Base-by-base conservation (phyloP, 2,888 invertebrate species). In the Gandaritis pyraliata region DNA sequence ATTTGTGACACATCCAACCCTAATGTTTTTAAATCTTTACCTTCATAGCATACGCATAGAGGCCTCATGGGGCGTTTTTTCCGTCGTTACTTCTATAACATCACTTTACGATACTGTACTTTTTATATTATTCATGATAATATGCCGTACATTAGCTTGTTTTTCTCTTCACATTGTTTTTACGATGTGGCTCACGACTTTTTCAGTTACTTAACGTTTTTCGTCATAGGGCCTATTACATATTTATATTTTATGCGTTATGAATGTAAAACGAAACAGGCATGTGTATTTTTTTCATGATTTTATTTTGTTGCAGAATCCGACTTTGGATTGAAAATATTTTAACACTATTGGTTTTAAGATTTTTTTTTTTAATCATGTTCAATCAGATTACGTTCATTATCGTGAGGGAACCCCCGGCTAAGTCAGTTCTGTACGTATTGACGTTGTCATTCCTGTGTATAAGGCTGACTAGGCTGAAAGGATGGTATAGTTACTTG, bases 91-190 rank as follows among this genome's bases (percentile, higher is more conserved):
- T 85, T 86, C 85, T 86, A 82, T 83, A 86, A 83, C 85, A 86
- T 87, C 88, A 82, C 86, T 89, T 89, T 89, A 87, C 88, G 87
- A 87, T 89, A 83, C 84, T 82, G 55, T 59, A 46, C 48, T 49
- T 83, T 85, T 86, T 89, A 84, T 90, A 90, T 89, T 90, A 88
- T 88, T 88, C 86, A 89, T 86, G 84, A 80, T 88, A 88, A 89
- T 90, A 85, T 82, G 74, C 77, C 78, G 70, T 83, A 86, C 87
- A 88, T 88, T 87, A 88, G 84, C 82, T 77, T 83, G 77, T 81
- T 84, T 77, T 79, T 79, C 78, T 78, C 73, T 65, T 71, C 67
- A 74, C 79, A 78, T 77, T 80, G 76, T 80, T 81, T 77, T 79
- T 77, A 75, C 72, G 75, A 71, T 72, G 72, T 68, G 68, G 67